phyloP scores from a whole-genome alignment of 2,113 vertebrate species.

The Crotophaga sulcirostris region DNA sequence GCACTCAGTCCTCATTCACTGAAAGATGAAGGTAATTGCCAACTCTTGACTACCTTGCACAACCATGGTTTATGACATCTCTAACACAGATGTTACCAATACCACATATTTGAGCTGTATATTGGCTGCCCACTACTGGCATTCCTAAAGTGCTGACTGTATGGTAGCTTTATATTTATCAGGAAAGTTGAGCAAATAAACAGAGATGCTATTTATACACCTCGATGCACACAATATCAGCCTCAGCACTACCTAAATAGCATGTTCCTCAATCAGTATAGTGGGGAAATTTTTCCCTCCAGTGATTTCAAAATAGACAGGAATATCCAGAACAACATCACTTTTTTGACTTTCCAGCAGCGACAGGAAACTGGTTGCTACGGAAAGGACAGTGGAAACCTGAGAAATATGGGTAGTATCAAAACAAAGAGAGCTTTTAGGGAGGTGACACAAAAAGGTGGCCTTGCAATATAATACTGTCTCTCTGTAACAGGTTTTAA shows the following conservation, averaged over 20 bases:
- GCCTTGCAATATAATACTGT: not conserved
- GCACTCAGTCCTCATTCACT: not conserved
- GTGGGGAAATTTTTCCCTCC: not conserved
- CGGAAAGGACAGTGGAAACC: not conserved
- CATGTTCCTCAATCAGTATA: not conserved
- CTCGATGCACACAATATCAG: not conserved
- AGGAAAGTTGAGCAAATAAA: not conserved
- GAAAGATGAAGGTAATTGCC: not conserved
- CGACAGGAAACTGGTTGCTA: not conserved
- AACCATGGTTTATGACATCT: not conserved
- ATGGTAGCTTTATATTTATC: not conserved
- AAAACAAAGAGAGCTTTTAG: not conserved
- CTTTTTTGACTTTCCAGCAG: not conserved
- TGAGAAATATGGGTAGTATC: not conserved
- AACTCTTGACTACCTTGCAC: not conserved
- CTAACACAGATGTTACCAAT: not conserved
- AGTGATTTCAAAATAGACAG: not conserved
- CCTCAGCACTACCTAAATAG: not conserved
- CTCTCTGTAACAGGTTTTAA: conserved; percentile 1
- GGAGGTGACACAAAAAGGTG: not conserved
- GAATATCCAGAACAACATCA: not conserved
- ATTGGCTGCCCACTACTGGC: too few relatives aligned
- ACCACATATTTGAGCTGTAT: not conserved
- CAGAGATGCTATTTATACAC: not conserved
- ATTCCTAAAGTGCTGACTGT: not conserved